Evolutionary conservation across 1,140 invertebrate genomes (phyloP).

Genomic region (Sycophila sp.): DNA sequence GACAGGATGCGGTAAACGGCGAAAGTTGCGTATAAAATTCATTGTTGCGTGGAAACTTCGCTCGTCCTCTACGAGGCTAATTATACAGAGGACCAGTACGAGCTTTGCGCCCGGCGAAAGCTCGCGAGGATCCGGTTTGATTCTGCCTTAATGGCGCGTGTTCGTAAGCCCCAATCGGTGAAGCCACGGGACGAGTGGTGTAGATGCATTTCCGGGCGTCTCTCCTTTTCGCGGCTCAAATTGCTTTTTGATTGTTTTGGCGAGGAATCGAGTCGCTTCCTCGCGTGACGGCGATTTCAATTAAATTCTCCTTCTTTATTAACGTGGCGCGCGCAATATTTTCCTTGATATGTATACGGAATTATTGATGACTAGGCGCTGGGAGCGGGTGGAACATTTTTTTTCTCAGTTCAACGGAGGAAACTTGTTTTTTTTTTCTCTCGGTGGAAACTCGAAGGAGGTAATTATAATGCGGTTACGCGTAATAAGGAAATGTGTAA

Average conservation of each 20-base stretch:
- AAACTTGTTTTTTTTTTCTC: too few species aligned
- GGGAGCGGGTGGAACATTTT: too few species aligned
- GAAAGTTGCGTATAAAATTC: too few species aligned
- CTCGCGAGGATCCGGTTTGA: slow-evolving; percentile 4
- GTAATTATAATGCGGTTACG: too few species aligned
- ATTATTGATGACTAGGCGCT: too few species aligned
- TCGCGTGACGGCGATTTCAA: not conserved
- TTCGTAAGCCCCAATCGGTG: not conserved
- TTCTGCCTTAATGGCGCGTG: slow-evolving; percentile 20
- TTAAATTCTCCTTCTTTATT: not conserved
- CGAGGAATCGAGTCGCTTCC: not conserved
- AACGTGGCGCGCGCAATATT: too few species aligned
- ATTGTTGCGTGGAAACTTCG: too few species aligned
- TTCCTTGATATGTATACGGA: too few species aligned
- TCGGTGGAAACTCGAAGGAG: too few species aligned
- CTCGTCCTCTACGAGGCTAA: not conserved
- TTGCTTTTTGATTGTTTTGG: slow-evolving; percentile 1
- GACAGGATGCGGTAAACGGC: too few species aligned
- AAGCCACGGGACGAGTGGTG: not conserved
- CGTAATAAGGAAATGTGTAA: too few species aligned
- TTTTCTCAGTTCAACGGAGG: too few species aligned
- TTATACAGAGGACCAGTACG: not conserved
- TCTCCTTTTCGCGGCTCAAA: not conserved
- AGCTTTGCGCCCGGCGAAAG: not conserved
- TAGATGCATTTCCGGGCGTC: not conserved